These are phyloP conservation scores for Strigops habroptila DNA, from an alignment of 2,113 vertebrate species.

Conservation along the genomic window DNA sequence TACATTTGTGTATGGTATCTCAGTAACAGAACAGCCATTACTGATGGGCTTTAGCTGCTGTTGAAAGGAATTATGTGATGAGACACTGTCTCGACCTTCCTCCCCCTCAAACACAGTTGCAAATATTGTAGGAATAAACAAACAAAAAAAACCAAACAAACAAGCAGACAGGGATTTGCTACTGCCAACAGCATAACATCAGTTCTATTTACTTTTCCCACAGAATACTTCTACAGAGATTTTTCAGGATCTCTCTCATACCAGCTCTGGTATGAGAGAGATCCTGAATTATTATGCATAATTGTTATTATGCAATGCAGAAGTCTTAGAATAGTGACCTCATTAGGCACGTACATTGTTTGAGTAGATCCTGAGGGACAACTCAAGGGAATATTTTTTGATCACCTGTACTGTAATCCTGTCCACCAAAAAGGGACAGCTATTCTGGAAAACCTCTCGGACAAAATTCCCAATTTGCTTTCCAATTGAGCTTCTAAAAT, in stretches of 20 bases:
- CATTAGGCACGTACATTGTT: background rate
- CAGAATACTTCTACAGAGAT: background rate
- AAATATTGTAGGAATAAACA: slow-evolving; percentile 33
- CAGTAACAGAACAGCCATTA: background rate
- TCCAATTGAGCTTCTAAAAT: background rate
- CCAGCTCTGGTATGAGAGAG: background rate
- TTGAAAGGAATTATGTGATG: background rate
- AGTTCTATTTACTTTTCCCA: slow-evolving; percentile 1
- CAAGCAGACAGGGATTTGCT: background rate
- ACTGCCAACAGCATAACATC: background rate
- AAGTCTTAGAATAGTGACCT: background rate
- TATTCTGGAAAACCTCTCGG: background rate
- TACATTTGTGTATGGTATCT: background rate
- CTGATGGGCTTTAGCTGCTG: background rate
- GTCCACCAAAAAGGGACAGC: background rate
- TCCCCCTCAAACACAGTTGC: background rate
- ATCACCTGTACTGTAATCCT: background rate
- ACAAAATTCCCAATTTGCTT: background rate
- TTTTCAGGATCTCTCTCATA: background rate
- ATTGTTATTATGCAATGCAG: background rate
- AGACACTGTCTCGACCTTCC: slow-evolving; percentile 13
- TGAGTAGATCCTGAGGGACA: background rate
- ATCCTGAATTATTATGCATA: background rate
- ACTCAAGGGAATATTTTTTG: background rate
- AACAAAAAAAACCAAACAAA: background rate